These are phyloP conservation scores for Meriones psammophilus DNA, from an alignment of 2,797 vertebrate genomes.

Conservation along the genomic window DNA sequence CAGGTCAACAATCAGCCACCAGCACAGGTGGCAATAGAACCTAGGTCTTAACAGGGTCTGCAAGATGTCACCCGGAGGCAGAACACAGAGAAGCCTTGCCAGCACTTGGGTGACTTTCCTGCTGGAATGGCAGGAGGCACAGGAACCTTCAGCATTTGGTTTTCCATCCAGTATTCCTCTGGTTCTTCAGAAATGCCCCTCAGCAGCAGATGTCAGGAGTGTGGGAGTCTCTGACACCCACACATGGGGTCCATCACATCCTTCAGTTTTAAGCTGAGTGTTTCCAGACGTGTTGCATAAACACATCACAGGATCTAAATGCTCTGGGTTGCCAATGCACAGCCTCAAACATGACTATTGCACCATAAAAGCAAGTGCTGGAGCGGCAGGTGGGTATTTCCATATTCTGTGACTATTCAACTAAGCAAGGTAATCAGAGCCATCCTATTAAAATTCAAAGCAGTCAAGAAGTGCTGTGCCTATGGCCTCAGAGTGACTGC, in stretches of 20 bases:
- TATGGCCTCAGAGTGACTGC: neutral
- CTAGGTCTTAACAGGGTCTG: neutral
- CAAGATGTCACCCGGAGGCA: neutral
- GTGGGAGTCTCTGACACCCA: neutral
- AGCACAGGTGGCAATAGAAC: neutral
- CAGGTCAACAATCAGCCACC: neutral
- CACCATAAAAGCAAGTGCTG: neutral
- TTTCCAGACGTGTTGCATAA: neutral
- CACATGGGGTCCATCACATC: neutral
- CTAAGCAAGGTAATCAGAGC: neutral
- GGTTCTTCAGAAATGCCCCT: neutral
- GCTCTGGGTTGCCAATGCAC: neutral
- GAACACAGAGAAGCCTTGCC: neutral
- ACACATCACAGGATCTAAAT: neutral
- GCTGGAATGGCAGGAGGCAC: neutral
- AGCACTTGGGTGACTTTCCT: no score
- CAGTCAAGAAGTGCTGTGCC: neutral
- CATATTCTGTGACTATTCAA: neutral
- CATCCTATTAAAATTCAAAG: neutral
- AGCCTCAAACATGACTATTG: neutral
- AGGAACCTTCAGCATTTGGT: accelerated
- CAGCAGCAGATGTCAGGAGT: neutral
- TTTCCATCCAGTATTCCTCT: no score
- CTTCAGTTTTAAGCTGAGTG: neutral
- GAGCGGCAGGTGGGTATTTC: neutral